These are phyloP conservation scores for Andrena chrysosceles DNA, from an alignment of 2,888 invertebrate genomes.

Conservation along the genomic window DNA sequence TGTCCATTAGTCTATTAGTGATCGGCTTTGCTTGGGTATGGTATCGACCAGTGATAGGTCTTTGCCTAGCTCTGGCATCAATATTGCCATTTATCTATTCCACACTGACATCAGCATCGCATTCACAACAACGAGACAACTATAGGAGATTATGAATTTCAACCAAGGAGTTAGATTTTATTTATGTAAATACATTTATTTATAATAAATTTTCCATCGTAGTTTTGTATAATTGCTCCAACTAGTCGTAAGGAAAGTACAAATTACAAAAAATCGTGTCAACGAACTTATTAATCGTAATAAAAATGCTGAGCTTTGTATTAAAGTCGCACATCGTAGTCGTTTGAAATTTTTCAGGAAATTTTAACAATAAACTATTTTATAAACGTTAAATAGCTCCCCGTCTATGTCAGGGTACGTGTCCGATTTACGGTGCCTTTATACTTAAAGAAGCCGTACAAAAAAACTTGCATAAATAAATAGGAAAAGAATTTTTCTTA, in stretches of 20 bases:
- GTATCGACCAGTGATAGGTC: conserved; percentile 84
- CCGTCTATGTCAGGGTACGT: too few relatives aligned
- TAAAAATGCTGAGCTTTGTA: neutral
- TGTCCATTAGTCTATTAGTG: conserved; percentile 84
- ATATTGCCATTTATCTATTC: conserved; percentile 83
- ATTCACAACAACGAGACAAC: conserved; percentile 79
- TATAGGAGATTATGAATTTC: conserved; percentile 78
- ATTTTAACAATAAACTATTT: conserved; percentile 31
- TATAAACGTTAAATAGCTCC: conserved; percentile 5
- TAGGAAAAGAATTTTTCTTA: too few relatives aligned
- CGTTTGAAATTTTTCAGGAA: neutral
- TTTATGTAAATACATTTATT: conserved; percentile 21
- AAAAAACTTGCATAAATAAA: too few relatives aligned
- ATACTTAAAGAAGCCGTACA: too few relatives aligned
- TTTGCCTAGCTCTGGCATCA: conserved; percentile 81
- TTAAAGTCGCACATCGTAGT: neutral
- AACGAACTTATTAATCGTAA: conserved; percentile 1
- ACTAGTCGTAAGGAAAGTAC: conserved; percentile 6
- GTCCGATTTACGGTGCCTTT: too few relatives aligned
- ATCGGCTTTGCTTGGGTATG: conserved; percentile 85
- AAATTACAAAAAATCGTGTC: conserved; percentile 9
- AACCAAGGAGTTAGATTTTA: neutral
- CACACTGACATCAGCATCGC: conserved; percentile 74
- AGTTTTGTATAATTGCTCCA: neutral
- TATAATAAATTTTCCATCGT: neutral